Evolutionary conservation across 2,797 vertebrate species (phyloP).

Genomic region (Ctenopoma multispine): DNA sequence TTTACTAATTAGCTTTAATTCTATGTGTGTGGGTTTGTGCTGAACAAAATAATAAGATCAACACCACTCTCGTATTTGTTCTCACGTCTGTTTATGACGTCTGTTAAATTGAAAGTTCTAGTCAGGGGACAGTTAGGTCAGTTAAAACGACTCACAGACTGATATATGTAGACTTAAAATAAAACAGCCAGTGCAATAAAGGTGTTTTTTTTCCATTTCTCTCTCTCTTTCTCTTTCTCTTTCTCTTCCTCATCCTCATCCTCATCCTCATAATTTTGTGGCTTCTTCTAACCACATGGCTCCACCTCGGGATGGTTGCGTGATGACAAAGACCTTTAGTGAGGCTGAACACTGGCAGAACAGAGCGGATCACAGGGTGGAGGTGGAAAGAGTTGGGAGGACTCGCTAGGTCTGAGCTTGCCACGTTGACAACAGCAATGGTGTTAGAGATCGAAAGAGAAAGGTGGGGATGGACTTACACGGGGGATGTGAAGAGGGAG

Average conservation of each 20-base stretch:
- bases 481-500: not conserved
- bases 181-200: not conserved
- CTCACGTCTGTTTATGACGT: too few relatives aligned
- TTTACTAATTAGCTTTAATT: not conserved
- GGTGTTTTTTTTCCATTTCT: conserved; percentile 23
- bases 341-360: conserved; percentile 22
- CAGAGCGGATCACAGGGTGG: conserved; percentile 15
- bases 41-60: too few relatives aligned
- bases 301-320: conserved; percentile 28
- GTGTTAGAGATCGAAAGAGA: conserved; percentile 19
- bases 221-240: conserved; percentile 16
- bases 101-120: too few relatives aligned
- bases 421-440: conserved; percentile 34
- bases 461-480: conserved; percentile 33
- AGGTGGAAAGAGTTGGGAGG: conserved; percentile 19
- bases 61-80: too few relatives aligned
- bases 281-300: conserved; percentile 13
- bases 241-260: conserved; percentile 29
- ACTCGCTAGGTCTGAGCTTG: not conserved
- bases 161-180: not conserved
- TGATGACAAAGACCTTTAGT: conserved; percentile 37
- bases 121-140: too few relatives aligned
- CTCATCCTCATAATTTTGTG: conserved; percentile 34
- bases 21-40: not conserved
- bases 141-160: not conserved